A percentile compares a stretch with the other conserved stretches of the same genome.
Evolutionary conservation across 2,113 vertebrate genomes (phyloP).

Genomic region (Sphaerodactylus townsendi): DNA sequence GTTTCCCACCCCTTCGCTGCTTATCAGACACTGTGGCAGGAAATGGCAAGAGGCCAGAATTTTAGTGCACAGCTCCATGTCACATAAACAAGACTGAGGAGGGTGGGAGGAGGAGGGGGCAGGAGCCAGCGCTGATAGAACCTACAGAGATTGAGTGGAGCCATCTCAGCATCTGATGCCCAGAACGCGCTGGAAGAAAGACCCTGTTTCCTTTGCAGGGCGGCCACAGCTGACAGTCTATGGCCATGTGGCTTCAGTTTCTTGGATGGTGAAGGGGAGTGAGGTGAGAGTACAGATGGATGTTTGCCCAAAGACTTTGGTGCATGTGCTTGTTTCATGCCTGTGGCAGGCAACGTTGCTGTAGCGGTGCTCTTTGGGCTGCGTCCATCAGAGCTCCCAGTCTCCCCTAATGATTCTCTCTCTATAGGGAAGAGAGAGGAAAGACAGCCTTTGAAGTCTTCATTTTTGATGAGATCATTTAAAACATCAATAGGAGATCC

Average conservation of each 20-base stretch:
- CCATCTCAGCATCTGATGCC: constrained; percentile 71
- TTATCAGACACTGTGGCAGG: not conserved
- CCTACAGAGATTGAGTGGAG: constrained; percentile 74
- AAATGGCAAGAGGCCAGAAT: constrained; percentile 1
- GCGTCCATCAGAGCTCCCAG: constrained; percentile 46
- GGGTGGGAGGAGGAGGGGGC: constrained; percentile 9
- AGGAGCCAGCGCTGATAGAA: constrained; percentile 58
- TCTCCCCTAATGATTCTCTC: constrained; percentile 61
- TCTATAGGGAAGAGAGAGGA: constrained; percentile 61
- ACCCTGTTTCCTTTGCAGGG: constrained; percentile 62
- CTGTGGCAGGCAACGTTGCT: not conserved
- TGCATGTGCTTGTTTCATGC: constrained; percentile 25
- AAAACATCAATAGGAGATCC: constrained; percentile 90
- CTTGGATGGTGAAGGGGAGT: constrained; percentile 78
- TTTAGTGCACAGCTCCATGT: constrained; percentile 1
- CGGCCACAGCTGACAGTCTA: constrained; percentile 48
- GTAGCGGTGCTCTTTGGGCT: constrained; percentile 37
- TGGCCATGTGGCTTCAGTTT: constrained; percentile 67
- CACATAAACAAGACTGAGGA: constrained; percentile 11
- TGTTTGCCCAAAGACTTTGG: constrained; percentile 51
- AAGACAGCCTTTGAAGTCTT: constrained; percentile 84
- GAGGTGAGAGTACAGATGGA: constrained; percentile 70
- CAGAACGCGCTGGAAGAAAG: constrained; percentile 71
- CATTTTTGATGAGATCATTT: constrained; percentile 87
- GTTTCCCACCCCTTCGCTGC: not conserved